Conservation (phyloP, 2,797 vertebrate genomes). For the Cuniculus paca region DNA sequence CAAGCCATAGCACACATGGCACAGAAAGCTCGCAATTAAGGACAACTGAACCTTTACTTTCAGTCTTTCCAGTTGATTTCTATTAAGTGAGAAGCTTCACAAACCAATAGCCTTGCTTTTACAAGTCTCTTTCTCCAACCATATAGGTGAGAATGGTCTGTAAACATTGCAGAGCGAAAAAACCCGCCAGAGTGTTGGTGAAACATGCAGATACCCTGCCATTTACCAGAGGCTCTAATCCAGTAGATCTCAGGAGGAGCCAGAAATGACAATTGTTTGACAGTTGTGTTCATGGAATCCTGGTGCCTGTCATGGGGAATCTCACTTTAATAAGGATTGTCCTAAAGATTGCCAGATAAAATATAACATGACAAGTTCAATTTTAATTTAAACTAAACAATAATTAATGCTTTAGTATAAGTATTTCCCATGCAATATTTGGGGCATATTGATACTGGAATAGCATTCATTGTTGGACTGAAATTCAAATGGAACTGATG, state of each 20-base stretch:
- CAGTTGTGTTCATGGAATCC: not conserved
- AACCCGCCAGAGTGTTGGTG: rapidly evolving
- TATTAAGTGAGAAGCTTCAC: not conserved
- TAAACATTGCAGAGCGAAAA: not conserved
- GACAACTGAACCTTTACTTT: not conserved
- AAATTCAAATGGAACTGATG: not conserved
- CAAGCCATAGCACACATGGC: not conserved
- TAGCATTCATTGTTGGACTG: not conserved
- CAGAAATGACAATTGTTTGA: not conserved
- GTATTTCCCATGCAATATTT: not conserved
- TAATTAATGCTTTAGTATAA: not conserved
- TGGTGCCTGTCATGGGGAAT: not conserved
- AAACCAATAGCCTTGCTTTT: not conserved
- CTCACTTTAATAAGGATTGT: not conserved
- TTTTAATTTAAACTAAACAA: conserved; percentile 26
- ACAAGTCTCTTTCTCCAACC: not conserved
- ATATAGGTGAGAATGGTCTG: not conserved
- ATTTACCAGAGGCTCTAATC: not conserved
- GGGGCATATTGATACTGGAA: not conserved
- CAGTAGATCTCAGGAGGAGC: not conserved
- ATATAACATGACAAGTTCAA: not conserved
- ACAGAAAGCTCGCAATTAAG: not conserved
- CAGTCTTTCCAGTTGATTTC: not conserved
- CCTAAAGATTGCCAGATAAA: not conserved
- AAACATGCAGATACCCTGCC: not conserved